Percentiles rank a stretch among this genome's conserved stretches.
Conservation (phyloP, 92 coral and sea anemone genomes). For the Phenganax marumi region DNA sequence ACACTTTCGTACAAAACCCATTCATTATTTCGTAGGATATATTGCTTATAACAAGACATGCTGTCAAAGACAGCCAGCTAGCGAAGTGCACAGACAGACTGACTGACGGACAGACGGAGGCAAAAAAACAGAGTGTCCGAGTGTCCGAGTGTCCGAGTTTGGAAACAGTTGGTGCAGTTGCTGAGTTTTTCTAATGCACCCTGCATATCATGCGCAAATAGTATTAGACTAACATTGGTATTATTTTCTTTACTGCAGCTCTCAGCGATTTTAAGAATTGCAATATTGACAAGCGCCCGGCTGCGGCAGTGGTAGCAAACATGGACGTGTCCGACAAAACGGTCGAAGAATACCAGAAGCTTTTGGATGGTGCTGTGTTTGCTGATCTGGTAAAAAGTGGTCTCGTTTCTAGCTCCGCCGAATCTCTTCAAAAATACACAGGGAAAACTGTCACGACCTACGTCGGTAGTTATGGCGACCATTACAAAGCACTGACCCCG, state of each 20-base stretch:
- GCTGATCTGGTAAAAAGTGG: background rate
- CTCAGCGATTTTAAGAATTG: background rate
- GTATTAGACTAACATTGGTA: background rate
- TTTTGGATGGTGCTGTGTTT: background rate
- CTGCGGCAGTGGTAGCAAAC: background rate
- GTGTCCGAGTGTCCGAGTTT: too few species aligned
- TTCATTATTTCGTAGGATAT: too few species aligned
- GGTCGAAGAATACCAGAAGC: background rate
- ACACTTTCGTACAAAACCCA: too few species aligned
- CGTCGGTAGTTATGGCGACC: background rate
- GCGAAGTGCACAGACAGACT: too few species aligned
- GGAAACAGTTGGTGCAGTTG: background rate
- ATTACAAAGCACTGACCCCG: background rate
- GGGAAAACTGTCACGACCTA: background rate
- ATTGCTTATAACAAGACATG: too few species aligned
- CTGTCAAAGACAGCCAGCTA: too few species aligned
- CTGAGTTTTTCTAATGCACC: background rate
- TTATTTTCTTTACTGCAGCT: background rate
- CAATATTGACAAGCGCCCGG: constrained; percentile 9
- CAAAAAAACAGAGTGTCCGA: too few species aligned
- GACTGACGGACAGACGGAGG: too few species aligned
- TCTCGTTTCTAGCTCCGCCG: background rate
- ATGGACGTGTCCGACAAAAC: background rate
- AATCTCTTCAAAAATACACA: background rate
- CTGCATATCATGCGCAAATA: background rate